Evolutionary conservation across 92 coral and sea anemone genomes (phyloP).

Genomic region (Zoanthus gigantus): DNA sequence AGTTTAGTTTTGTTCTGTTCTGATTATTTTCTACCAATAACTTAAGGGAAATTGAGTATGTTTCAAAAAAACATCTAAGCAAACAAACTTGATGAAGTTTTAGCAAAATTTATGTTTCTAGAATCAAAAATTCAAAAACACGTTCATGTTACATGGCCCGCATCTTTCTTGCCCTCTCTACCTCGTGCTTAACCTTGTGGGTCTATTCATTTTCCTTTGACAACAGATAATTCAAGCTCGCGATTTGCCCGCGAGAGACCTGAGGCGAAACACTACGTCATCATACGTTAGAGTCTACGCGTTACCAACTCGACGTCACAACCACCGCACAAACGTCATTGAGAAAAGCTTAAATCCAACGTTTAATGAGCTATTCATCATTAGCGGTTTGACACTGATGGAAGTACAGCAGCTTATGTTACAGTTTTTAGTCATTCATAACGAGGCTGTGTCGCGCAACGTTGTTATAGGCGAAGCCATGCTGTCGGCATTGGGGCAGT

Average conservation of each 20-base stretch:
- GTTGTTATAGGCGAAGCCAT: slow-evolving; percentile 93
- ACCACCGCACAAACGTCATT: slow-evolving; percentile 89
- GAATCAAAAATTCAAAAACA: no score
- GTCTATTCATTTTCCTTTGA: neutral
- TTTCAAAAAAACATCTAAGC: no score
- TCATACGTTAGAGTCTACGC: slow-evolving; percentile 93
- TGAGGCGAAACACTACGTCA: slow-evolving; percentile 95
- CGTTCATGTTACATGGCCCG: no score
- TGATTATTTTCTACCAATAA: no score
- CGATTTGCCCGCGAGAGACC: slow-evolving; percentile 89
- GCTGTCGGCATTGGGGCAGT: slow-evolving; percentile 69
- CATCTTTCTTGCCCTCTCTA: no score
- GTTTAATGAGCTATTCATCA: slow-evolving; percentile 93
- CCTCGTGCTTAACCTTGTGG: no score
- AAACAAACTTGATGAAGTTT: no score
- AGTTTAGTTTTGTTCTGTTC: no score
- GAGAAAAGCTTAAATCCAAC: slow-evolving; percentile 88
- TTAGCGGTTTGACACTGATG: slow-evolving; percentile 93
- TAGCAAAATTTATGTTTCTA: no score
- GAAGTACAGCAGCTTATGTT: slow-evolving; percentile 93
- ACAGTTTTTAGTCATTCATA: slow-evolving; percentile 92
- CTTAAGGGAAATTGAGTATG: no score
- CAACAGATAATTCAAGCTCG: slow-evolving; percentile 87
- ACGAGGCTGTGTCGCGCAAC: slow-evolving; percentile 93
- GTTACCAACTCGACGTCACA: slow-evolving; percentile 93